Conservation (phyloP, 2,113 vertebrate genomes). For the Actinemys pallida region DNA sequence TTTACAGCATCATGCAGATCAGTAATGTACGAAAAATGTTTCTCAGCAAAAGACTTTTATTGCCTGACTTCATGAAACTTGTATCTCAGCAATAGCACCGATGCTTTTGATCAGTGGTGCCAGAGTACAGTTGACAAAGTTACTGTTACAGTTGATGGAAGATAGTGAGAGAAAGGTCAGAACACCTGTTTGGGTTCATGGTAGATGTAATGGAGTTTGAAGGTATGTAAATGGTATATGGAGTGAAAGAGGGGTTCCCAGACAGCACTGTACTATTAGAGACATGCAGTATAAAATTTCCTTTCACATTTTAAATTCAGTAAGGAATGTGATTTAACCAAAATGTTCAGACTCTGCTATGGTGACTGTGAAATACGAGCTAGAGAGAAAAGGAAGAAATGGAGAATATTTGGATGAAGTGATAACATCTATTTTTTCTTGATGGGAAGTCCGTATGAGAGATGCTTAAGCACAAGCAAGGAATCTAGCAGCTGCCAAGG, state of each 20-base stretch:
- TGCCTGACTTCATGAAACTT: neutral
- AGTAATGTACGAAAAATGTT: neutral
- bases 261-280: neutral
- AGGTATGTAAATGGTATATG: neutral
- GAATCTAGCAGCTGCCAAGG: neutral
- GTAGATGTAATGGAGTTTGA: neutral
- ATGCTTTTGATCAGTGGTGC: neutral
- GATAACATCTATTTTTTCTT: accelerated
- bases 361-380: neutral
- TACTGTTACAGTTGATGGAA: neutral
- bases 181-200: neutral
- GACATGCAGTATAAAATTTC: neutral
- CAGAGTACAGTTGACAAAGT: neutral
- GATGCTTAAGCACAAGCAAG: neutral
- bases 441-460: neutral
- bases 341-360: neutral
- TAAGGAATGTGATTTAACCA: neutral
- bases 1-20: neutral
- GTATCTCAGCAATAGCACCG: neutral
- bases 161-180: accelerated
- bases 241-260: neutral
- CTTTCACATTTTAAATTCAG: neutral
- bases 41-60: neutral
- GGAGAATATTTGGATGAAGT: neutral
- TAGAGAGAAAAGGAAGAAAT: neutral